Evolutionary conservation across 2,888 invertebrate species (phyloP), one percentile per base, ranked within the genome.

Genomic region (Drosophila diplacantha): DNA sequence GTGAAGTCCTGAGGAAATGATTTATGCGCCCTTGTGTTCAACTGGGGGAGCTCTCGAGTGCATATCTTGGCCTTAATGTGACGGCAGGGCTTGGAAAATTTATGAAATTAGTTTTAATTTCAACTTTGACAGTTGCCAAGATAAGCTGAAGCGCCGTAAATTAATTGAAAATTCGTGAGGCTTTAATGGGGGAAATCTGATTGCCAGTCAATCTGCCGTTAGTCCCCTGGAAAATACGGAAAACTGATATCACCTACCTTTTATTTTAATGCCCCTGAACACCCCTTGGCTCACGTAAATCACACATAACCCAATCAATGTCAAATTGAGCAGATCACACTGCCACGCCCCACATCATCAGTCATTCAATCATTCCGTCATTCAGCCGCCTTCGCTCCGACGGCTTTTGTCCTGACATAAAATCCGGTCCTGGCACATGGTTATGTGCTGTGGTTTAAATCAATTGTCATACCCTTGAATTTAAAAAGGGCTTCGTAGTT

Each of bases 241-340:
- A n/a, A n/a, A 39, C 64, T 35, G 52, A 51, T 61, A 64, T 20
- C 35, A 31, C 35, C 43, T 16, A 11, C 16, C 35, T 31, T 24
- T 18, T 34, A 29, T 53, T 11, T 38, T 8, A 11, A 11, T 12
- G 26, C 9, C 18, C 14, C 44, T 20, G 26, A 14, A 14, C 26
- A 26, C 29, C 22, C 39, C 39, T 5, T 22, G 5, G 14, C 59
- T 29, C 34, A 47, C 47, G 70, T 72, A 74, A 77, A 78, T 83
- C 81, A 72, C 60, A 44, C 44, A 63, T 62, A 72, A 83, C 55
- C 65, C 76, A 77, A 83, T 77, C 78, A 66, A 77, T 75, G 79
- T 83, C 83, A 77, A 63, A 62, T 74, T 74, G 67, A 62, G 61
- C 72, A 67, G 69, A 63, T 72, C 62, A 62, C 64, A 16, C 66